Percentiles rank a stretch among this genome's conserved stretches.
Conservation (phyloP, 2,113 vertebrate species). For the Stomatorhinus ivindoensis region DNA sequence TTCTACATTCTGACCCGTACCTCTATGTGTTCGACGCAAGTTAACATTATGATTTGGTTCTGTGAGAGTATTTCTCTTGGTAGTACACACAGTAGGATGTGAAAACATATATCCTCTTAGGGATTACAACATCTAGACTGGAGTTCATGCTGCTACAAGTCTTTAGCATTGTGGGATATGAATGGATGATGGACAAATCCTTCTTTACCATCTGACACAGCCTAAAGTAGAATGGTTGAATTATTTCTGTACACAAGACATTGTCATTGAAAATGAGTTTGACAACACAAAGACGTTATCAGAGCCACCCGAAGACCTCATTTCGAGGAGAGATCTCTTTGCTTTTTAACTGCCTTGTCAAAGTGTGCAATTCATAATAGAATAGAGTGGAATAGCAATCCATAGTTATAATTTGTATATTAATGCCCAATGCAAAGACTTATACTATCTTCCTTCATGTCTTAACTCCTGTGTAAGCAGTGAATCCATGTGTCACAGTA, state of each 20-base stretch:
- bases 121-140: background rate
- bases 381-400: background rate
- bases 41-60: background rate
- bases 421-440: background rate
- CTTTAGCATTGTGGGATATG: background rate
- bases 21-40: background rate
- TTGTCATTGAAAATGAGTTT: background rate
- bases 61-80: background rate
- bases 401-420: background rate
- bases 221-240: background rate
- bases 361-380: background rate
- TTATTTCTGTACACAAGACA: background rate
- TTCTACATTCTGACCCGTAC: background rate
- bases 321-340: background rate
- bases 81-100: background rate
- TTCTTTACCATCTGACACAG: background rate
- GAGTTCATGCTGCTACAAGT: background rate
- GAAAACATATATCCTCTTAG: background rate
- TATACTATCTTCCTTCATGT: background rate
- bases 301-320: background rate
- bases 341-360: background rate
- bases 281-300: background rate
- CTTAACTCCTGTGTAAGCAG: background rate
- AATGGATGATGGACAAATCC: background rate
- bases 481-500: background rate